Conservation (phyloP, 2,797 vertebrate genomes). For the Oophaga sylvatica region DNA sequence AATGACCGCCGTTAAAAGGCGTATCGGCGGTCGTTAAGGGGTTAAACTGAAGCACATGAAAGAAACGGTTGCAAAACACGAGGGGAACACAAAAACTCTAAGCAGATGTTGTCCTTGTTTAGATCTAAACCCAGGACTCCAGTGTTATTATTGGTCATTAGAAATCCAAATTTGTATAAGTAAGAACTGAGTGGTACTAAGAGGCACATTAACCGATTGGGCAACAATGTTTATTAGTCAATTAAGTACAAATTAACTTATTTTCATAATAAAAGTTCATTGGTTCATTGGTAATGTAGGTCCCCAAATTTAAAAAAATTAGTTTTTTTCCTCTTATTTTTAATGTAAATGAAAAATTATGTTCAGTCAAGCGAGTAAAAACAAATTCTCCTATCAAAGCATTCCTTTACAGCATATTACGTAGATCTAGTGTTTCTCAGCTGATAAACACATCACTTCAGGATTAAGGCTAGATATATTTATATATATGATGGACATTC, state of each 20-base stretch:
- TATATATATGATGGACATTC: not conserved
- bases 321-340: not conserved
- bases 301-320: not conserved
- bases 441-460: not conserved
- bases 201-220: not conserved
- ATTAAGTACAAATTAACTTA: not conserved
- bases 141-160: too few species aligned
- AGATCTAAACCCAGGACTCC: too few species aligned
- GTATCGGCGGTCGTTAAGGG: too few species aligned
- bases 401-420: not conserved
- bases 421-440: not conserved
- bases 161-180: too few species aligned
- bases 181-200: too few species aligned
- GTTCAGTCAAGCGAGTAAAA: not conserved
- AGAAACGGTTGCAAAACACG: too few species aligned
- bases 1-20: too few species aligned
- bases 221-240: not conserved
- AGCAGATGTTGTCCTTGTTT: too few species aligned
- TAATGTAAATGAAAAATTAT: not conserved
- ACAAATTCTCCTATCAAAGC: not conserved
- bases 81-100: too few species aligned
- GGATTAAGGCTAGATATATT: not conserved
- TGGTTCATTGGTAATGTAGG: not conserved
- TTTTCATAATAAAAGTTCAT: not conserved
- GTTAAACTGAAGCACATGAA: too few species aligned